Conservation (phyloP, 2,113 vertebrate species). For the Polypterus bichir region DNA sequence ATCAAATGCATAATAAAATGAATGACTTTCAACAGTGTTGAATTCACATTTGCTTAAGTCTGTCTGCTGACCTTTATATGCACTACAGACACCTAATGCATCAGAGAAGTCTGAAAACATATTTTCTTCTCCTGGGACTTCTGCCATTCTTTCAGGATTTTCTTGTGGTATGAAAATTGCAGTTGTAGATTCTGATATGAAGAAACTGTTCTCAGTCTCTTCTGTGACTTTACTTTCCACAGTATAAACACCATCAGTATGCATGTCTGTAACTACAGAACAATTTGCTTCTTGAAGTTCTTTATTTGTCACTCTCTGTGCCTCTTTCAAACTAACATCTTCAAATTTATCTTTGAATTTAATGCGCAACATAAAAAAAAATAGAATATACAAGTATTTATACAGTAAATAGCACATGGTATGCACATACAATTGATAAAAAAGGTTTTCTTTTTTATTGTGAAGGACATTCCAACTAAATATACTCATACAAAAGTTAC, state of each 20-base stretch:
- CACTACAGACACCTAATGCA: slow-evolving; percentile 19
- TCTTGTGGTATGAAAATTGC: slow-evolving; percentile 23
- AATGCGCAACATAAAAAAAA: slow-evolving; percentile 34
- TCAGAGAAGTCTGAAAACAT: slow-evolving; percentile 23
- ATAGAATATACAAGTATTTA: slow-evolving; percentile 6
- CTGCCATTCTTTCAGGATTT: slow-evolving; percentile 16
- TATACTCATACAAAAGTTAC: too few species aligned
- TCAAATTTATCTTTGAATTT: slow-evolving; percentile 34
- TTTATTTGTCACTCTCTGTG: slow-evolving; percentile 41
- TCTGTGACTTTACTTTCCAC: slow-evolving; percentile 28
- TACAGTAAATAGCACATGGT: too few species aligned
- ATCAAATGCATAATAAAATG: slow-evolving; percentile 20
- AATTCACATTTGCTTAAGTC: slow-evolving; percentile 14
- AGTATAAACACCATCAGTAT: slow-evolving; percentile 15
- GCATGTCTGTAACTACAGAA: slow-evolving; percentile 27
- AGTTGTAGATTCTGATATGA: slow-evolving; percentile 22
- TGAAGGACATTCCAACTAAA: too few species aligned
- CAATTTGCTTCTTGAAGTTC: slow-evolving; percentile 24
- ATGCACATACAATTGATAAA: slow-evolving; percentile 22
- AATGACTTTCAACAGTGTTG: slow-evolving; percentile 18
- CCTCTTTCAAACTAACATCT: slow-evolving; percentile 33
- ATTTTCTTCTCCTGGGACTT: slow-evolving; percentile 14
- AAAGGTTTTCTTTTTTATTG: slow-evolving; percentile 25
- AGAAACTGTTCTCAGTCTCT: slow-evolving; percentile 13
- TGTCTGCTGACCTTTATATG: slow-evolving; percentile 17